A percentile compares a stretch with the other conserved stretches of the same genome.
phyloP scores from a whole-genome alignment of 1,140 invertebrate species.

The Aphaenogaster ashmeadi region DNA sequence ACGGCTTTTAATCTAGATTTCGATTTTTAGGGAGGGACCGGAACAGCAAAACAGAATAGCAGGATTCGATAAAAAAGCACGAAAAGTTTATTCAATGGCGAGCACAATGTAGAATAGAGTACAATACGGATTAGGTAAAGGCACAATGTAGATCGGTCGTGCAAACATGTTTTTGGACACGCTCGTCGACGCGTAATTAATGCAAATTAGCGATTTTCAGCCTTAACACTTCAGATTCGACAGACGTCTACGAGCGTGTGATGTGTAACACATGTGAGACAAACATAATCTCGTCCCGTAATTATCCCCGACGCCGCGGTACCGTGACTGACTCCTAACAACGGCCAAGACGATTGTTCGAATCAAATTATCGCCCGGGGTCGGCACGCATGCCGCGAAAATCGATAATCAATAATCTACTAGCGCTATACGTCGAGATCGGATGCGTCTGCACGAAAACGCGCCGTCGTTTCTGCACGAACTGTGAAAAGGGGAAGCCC shows the following conservation, averaged over 20 bases:
- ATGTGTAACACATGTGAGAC: constrained; percentile 42
- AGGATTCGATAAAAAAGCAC: constrained; percentile 15
- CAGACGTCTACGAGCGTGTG: constrained; percentile 28
- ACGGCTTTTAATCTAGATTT: background rate
- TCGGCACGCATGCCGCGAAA: constrained; percentile 70
- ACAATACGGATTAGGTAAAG: background rate
- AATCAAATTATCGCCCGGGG: constrained; percentile 78
- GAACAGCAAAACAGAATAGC: background rate
- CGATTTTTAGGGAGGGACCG: background rate
- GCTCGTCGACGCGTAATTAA: constrained; percentile 16
- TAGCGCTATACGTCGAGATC: constrained; percentile 26
- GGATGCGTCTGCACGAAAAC: constrained; percentile 70
- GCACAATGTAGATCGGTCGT: constrained; percentile 16
- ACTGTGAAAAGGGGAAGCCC: constrained; percentile 24
- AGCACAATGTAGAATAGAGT: background rate
- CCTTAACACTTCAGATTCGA: constrained; percentile 32
- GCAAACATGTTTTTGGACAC: constrained; percentile 10
- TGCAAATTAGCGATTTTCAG: constrained; percentile 30
- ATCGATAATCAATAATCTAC: constrained; percentile 76
- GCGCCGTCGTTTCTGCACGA: constrained; percentile 55
- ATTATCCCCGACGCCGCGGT: constrained; percentile 22
- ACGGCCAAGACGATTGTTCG: constrained; percentile 65
- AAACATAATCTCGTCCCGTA: constrained; percentile 55
- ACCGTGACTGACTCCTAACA: constrained; percentile 44
- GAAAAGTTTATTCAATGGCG: constrained; percentile 5